Conservation (phyloP, 2,113 vertebrate species). For the Diphyllodes magnificus region DNA sequence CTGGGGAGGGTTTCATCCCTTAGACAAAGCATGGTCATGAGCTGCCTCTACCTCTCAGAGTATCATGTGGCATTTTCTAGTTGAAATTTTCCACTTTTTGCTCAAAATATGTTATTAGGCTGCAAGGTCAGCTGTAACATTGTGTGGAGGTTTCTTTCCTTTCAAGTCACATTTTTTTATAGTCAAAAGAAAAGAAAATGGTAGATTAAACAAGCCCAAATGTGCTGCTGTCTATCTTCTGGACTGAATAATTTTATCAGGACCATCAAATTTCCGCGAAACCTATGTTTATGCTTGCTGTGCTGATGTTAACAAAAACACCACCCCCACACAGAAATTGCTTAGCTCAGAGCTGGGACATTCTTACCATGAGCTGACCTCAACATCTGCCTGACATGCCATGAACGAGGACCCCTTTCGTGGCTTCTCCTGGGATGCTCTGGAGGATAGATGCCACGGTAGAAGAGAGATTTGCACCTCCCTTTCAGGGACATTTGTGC, state of each 20-base stretch:
- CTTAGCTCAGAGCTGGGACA: background rate
- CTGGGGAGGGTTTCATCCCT: background rate
- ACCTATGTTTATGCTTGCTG: background rate
- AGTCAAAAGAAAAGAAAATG: background rate
- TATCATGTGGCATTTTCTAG: background rate
- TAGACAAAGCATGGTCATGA: background rate
- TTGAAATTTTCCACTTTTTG: background rate
- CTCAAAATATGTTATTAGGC: background rate
- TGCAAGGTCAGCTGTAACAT: background rate
- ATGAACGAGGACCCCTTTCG: accelerated
- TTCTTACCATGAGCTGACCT: background rate
- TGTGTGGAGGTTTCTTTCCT: background rate
- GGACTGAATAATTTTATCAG: background rate
- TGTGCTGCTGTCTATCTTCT: background rate
- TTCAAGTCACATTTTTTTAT: background rate
- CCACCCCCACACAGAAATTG: background rate
- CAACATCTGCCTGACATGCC: background rate
- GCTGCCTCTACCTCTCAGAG: background rate
- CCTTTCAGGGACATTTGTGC: background rate
- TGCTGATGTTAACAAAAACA: background rate
- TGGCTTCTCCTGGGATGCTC: background rate
- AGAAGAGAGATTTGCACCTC: background rate
- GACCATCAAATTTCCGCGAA: background rate
- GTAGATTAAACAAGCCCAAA: background rate
- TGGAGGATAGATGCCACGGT: background rate